Evolutionary conservation across 1,140 invertebrate genomes (phyloP), one percentile per base, ranked within the genome.

Genomic region (Agrypnia vestita): DNA sequence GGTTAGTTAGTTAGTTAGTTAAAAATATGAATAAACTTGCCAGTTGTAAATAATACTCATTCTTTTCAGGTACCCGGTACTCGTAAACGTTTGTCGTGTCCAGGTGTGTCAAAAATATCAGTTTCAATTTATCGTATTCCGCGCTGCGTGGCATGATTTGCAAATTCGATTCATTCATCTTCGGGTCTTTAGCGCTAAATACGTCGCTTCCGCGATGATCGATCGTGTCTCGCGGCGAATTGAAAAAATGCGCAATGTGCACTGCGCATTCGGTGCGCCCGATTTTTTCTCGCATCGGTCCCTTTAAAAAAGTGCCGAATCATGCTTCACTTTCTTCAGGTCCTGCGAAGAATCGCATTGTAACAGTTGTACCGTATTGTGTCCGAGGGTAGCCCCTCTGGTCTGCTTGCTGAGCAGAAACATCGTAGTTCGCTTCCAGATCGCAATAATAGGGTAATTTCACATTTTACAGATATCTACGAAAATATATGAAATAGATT

Each of bases 151-250:
- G 46, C 80, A 61, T 79, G 80, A 81, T 44, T 76, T 81, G 80
- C 80, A 78, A 17, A 78, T 81, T 81, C 76, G n/a, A 78, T 81
- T 81, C 76, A 17, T 78, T 55, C 53, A 17, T 81, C 72, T 78
- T 51, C 59, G 35, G 76, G 51, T 81, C 76, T 62, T 81, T 81
- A 81, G 64, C 76, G 80, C 76, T 81, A 81, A 81, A 81, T 81
- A 81, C 59, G 76, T 71, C 61, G 53, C 56, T 72, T 71, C 46
- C n/a, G n/a, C 51, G 47, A 78, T 81, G 80, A 81, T 81, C 35
- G 80, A 81, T 81, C 69, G 78, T 76, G 15, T 49, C 44, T 47
- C 7, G 61, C 1, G n/a, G 61, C 25, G 6, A 35, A 35, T 35
- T 35, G 25, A 35, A 35, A 21, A 64, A 19, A 13, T 64, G 61